Conservation (phyloP, 2,113 vertebrate genomes). For the Sitta europaea region DNA sequence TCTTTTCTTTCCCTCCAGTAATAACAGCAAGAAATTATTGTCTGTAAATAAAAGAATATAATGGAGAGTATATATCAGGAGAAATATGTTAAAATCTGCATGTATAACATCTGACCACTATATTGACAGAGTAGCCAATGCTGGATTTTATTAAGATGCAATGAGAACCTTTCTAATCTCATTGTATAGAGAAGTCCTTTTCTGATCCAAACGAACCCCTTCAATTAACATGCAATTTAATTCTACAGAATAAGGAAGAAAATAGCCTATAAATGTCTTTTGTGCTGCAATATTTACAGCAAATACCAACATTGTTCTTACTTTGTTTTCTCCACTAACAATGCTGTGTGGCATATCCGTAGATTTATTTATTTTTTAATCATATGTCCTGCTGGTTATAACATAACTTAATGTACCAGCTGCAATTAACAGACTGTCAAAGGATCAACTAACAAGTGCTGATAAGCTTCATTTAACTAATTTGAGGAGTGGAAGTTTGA, state of each 20-base stretch:
- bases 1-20: constrained; percentile 51
- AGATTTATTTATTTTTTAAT: constrained; percentile 56
- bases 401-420: constrained; percentile 81
- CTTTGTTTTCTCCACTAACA: not conserved
- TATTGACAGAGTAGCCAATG: not conserved
- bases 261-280: not conserved
- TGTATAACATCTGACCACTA: not conserved
- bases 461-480: constrained; percentile 86
- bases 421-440: constrained; percentile 87
- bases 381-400: constrained; percentile 63
- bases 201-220: not conserved
- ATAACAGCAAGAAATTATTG: constrained; percentile 57
- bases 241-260: not conserved
- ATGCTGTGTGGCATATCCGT: not conserved
- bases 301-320: not conserved
- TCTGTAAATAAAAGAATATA: constrained; percentile 63
- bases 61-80: constrained; percentile 13
- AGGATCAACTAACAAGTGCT: constrained; percentile 75
- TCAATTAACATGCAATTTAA: not conserved
- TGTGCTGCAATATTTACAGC: not conserved
- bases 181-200: not conserved
- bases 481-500: constrained; percentile 77
- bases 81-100: constrained; percentile 19
- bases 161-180: not conserved
- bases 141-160: not conserved